Evolutionary conservation across 2,888 invertebrate species (phyloP).

Genomic region (Merodon equestris): DNA sequence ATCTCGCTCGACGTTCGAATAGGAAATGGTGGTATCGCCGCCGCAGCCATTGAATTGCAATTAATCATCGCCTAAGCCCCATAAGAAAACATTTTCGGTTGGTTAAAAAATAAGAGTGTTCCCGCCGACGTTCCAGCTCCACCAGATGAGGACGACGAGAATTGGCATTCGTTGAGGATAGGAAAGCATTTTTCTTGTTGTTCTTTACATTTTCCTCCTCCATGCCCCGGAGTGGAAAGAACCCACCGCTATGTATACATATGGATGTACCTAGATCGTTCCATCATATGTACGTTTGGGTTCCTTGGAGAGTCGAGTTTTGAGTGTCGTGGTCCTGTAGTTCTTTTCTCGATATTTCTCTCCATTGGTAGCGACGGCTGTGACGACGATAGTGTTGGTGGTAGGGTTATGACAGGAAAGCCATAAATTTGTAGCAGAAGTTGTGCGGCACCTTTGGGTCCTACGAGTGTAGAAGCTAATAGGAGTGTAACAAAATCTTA

Average conservation of each 20-base stretch:
- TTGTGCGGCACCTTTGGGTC: slow-evolving; percentile 61
- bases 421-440: slow-evolving; percentile 65
- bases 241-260: background rate
- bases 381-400: background rate
- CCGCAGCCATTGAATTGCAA: slow-evolving; percentile 66
- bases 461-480: slow-evolving; percentile 13
- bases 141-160: slow-evolving; percentile 36
- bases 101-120: slow-evolving; percentile 64
- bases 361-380: slow-evolving; percentile 2
- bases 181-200: slow-evolving; percentile 58
- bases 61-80: slow-evolving; percentile 63
- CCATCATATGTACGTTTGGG: slow-evolving; percentile 45
- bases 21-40: slow-evolving; percentile 35
- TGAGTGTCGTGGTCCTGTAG: slow-evolving; percentile 45
- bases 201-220: background rate
- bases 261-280: slow-evolving; percentile 20
- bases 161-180: slow-evolving; percentile 59
- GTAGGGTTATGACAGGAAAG: slow-evolving; percentile 60
- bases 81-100: slow-evolving; percentile 54
- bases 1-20: background rate
- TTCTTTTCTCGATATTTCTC: slow-evolving; percentile 12
- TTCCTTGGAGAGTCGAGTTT: slow-evolving; percentile 51
- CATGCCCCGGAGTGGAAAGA: background rate
- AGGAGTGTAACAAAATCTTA: slow-evolving; percentile 43
- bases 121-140: slow-evolving; percentile 28